phyloP scores from a whole-genome alignment of 1,140 invertebrate genomes.

The Drosophila pruinosa region DNA sequence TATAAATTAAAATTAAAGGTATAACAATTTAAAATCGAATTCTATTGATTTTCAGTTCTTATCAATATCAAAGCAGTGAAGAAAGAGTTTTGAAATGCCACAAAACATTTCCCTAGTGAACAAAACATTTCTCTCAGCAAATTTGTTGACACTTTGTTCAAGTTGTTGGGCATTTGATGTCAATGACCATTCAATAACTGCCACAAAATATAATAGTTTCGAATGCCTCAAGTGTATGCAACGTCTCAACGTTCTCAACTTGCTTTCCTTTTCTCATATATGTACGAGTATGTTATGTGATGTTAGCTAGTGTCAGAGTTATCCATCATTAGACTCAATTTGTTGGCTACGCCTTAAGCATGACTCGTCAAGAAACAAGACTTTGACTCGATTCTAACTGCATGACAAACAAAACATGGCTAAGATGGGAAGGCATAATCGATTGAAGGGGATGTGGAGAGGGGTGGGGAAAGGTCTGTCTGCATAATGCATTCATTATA shows the following conservation, averaged over 20 bases:
- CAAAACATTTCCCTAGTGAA: not conserved
- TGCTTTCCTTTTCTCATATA: not conserved
- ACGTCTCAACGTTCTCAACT: not conserved
- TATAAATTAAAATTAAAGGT: too few relatives aligned
- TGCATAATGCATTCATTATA: constrained; percentile 60
- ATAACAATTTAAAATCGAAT: too few relatives aligned
- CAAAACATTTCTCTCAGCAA: constrained; percentile 3
- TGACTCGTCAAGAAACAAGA: constrained; percentile 22
- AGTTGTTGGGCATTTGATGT: constrained; percentile 18
- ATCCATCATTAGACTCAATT: constrained; percentile 55
- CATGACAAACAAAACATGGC: constrained; percentile 42
- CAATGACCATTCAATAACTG: constrained; percentile 47
- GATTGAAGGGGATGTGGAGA: not conserved
- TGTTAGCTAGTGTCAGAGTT: constrained; percentile 20
- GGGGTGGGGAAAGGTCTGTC: not conserved
- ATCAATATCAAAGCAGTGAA: too few relatives aligned
- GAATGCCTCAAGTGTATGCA: constrained; percentile 37
- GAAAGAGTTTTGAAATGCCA: not conserved
- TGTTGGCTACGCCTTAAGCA: constrained; percentile 42
- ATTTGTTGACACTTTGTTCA: constrained; percentile 43
- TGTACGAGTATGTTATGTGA: too few relatives aligned
- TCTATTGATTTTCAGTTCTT: too few relatives aligned
- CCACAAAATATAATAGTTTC: constrained; percentile 43
- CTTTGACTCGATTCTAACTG: constrained; percentile 38
- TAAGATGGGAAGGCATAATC: not conserved